These are phyloP conservation scores for Oligia latruncula DNA, from an alignment of 2,888 invertebrate genomes.

Conservation along the genomic window DNA sequence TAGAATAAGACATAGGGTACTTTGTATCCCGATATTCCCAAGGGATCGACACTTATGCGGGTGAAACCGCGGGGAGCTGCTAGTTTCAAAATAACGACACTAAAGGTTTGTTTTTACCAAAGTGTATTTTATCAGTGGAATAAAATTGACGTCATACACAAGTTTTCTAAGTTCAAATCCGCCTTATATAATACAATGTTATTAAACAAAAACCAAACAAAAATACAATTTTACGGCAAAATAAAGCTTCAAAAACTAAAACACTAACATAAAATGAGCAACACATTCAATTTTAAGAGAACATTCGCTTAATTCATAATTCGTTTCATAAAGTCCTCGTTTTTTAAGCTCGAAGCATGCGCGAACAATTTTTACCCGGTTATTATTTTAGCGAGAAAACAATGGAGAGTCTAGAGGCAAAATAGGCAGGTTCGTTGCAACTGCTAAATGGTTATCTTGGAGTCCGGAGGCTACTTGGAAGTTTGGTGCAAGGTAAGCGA, in stretches of 20 bases:
- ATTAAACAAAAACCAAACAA: background rate
- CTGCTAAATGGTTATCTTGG: conserved; percentile 88
- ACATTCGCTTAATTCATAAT: conserved; percentile 47
- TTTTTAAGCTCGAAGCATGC: conserved; percentile 59
- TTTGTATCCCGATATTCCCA: too few species aligned
- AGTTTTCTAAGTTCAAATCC: too few species aligned
- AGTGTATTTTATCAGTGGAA: background rate
- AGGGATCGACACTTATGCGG: too few species aligned
- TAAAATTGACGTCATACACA: too few species aligned
- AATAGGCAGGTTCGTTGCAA: conserved; percentile 86
- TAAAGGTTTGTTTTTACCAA: background rate
- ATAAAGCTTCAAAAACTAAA: background rate
- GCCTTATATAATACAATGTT: background rate
- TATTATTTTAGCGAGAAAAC: conserved; percentile 84
- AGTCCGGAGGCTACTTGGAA: conserved; percentile 77
- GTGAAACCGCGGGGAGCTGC: too few species aligned
- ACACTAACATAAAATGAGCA: conserved; percentile 22
- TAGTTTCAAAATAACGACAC: too few species aligned
- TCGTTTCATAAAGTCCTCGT: conserved; percentile 31
- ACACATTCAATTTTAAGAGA: conserved; percentile 14
- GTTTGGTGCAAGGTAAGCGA: conserved; percentile 67
- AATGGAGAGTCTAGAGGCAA: conserved; percentile 81
- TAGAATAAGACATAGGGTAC: too few species aligned
- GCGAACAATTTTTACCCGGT: conserved; percentile 79
- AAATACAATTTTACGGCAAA: background rate